These are phyloP conservation scores for Colossoma macropomum DNA, from an alignment of 2,113 vertebrate genomes.

Conservation along the genomic window DNA sequence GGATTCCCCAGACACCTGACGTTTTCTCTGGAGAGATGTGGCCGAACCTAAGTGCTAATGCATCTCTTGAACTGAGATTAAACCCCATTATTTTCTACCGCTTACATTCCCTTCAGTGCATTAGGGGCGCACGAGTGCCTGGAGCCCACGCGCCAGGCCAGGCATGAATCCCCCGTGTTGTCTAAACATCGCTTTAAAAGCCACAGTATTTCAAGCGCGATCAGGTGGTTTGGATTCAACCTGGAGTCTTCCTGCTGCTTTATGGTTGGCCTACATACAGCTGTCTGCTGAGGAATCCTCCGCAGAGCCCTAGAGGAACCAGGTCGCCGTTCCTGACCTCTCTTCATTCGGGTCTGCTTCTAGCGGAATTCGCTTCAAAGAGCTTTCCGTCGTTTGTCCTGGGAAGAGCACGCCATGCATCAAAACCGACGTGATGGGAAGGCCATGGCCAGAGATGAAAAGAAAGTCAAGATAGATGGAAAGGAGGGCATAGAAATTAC, in stretches of 20 bases:
- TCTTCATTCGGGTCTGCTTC: background rate
- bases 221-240: too few relatives aligned
- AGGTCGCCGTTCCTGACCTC: conserved; percentile 29
- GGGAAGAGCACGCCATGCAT: background rate
- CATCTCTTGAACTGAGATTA: too few relatives aligned
- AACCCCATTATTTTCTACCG: too few relatives aligned
- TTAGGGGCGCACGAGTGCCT: too few relatives aligned
- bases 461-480: conserved; percentile 31
- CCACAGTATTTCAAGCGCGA: too few relatives aligned
- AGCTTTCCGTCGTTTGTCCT: background rate
- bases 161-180: too few relatives aligned
- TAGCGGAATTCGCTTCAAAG: conserved; percentile 21
- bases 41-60: too few relatives aligned
- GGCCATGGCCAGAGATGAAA: background rate
- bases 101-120: too few relatives aligned
- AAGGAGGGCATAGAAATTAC: background rate
- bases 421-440: background rate
- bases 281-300: conserved; percentile 11
- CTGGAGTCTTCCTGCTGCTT: background rate
- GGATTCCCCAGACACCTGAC: too few relatives aligned
- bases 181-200: too few relatives aligned
- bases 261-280: background rate
- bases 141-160: too few relatives aligned
- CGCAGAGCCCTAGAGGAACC: background rate
- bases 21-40: too few relatives aligned